phyloP scores from a whole-genome alignment of 2,113 vertebrate genomes.

The Laticauda laticaudata region DNA sequence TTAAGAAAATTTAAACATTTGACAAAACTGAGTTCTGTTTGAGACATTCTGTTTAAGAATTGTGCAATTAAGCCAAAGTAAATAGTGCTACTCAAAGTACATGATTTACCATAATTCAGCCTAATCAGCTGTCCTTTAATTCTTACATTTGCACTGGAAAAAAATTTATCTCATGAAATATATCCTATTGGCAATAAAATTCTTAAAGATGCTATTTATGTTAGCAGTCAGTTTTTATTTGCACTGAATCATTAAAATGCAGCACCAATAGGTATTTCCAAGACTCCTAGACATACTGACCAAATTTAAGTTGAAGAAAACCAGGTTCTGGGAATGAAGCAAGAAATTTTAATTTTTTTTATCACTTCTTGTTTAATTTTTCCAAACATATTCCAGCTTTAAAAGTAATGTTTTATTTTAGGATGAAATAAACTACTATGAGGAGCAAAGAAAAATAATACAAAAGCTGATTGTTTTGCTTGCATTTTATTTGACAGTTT shows the following conservation, averaged over 20 bases:
- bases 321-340: not conserved
- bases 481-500: conserved; percentile 91
- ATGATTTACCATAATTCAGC: not conserved
- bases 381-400: not conserved
- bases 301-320: not conserved
- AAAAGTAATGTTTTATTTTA: conserved; percentile 19
- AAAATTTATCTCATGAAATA: not conserved
- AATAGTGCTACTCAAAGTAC: not conserved
- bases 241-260: not conserved
- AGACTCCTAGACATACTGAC: not conserved
- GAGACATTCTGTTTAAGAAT: not conserved
- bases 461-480: conserved; percentile 64
- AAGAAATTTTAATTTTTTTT: not conserved
- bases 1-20: conserved; percentile 23
- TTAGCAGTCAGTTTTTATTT: not conserved
- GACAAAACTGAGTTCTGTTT: not conserved
- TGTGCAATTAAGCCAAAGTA: not conserved
- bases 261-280: not conserved
- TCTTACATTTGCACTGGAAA: not conserved
- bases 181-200: not conserved
- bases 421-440: not conserved
- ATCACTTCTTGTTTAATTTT: not conserved
- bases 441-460: conserved; percentile 23
- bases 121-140: not conserved
- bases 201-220: conserved; percentile 27